A percentile compares a stretch with the other conserved stretches of the same genome.
Evolutionary conservation across 2,888 invertebrate species (phyloP).

Genomic region (Penaeus monodon): DNA sequence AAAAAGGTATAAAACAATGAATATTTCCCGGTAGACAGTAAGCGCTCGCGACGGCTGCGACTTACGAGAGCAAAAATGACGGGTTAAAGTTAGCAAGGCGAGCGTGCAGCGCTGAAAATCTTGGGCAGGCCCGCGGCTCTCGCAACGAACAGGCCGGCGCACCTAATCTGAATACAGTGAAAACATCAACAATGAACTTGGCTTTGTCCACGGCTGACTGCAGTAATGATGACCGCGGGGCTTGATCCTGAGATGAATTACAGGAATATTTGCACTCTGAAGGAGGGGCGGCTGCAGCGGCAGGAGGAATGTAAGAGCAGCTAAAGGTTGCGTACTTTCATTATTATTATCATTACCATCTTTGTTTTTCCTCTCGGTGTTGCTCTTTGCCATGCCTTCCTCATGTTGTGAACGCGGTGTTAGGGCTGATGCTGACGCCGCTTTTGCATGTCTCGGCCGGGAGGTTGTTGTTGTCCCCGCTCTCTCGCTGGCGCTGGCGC

Average conservation of each 20-base stretch:
- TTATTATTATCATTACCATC: too few species aligned
- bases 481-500: too few species aligned
- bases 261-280: constrained; percentile 55
- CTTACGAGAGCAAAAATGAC: neutral
- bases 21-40: neutral
- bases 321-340: too few species aligned
- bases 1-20: too few species aligned
- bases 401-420: too few species aligned
- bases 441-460: too few species aligned
- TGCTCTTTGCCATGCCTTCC: too few species aligned
- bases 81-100: constrained; percentile 34
- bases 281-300: neutral
- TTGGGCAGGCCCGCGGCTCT: constrained; percentile 39
- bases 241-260: constrained; percentile 56
- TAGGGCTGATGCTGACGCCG: too few species aligned
- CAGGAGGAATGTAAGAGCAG: constrained; percentile 11
- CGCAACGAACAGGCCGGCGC: constrained; percentile 17
- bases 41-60: neutral
- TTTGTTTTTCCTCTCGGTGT: too few species aligned
- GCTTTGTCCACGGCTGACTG: constrained; percentile 56
- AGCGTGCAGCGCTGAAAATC: constrained; percentile 44
- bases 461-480: too few species aligned
- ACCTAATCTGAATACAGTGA: constrained; percentile 56
- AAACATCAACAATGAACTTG: constrained; percentile 57
- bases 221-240: constrained; percentile 52